phyloP scores from a whole-genome alignment of 2,888 invertebrate genomes.

The Xylocampa areola region DNA sequence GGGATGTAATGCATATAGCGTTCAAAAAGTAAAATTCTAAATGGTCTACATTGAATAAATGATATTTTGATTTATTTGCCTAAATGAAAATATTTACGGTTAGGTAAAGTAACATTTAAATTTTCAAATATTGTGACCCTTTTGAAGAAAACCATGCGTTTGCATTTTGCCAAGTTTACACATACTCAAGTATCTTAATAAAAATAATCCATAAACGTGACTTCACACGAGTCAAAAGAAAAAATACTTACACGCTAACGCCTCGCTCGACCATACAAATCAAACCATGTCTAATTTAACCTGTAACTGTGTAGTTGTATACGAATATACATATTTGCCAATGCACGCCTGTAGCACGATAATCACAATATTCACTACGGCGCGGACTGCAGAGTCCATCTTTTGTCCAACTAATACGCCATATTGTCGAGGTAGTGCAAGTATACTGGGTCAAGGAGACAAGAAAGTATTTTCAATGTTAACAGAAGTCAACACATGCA shows the following conservation, averaged over 20 bases:
- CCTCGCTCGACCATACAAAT: conserved; percentile 8
- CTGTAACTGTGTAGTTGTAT: conserved; percentile 28
- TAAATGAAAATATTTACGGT: too few species aligned
- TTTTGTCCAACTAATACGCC: background rate
- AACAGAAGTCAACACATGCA: conserved; percentile 22
- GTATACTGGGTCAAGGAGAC: conserved; percentile 34
- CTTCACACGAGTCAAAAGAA: too few species aligned
- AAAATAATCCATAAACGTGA: too few species aligned
- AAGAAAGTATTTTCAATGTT: conserved; percentile 42
- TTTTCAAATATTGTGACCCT: too few species aligned
- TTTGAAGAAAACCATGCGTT: too few species aligned
- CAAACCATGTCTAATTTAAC: conserved; percentile 33
- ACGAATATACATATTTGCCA: conserved; percentile 13
- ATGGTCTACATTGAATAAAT: conserved; percentile 17
- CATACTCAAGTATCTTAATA: too few species aligned
- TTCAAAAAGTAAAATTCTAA: conserved; percentile 8
- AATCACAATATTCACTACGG: background rate
- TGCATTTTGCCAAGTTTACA: too few species aligned
- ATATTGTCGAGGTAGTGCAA: background rate
- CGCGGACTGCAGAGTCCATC: conserved; percentile 1
- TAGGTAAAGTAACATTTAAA: too few species aligned
- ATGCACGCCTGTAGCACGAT: background rate
- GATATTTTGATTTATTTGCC: too few species aligned
- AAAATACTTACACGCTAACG: background rate
- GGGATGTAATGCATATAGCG: too few species aligned